Percentiles rank a stretch among this genome's conserved stretches.
These are phyloP conservation scores for Bradysia coprophila DNA, from an alignment of 1,140 invertebrate species.

Conservation along the genomic window DNA sequence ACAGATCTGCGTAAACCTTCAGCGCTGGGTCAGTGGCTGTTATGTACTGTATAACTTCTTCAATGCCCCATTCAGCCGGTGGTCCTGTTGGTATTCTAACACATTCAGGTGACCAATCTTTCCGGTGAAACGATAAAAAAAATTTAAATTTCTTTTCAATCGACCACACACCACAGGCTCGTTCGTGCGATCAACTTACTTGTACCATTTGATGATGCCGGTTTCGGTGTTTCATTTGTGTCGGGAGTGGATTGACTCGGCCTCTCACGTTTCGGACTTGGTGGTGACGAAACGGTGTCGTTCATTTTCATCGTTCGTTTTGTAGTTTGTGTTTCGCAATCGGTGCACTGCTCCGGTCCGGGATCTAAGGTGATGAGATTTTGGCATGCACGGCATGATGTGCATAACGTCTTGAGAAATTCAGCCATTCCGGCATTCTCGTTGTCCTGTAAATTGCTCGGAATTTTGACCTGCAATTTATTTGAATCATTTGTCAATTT, in stretches of 20 bases:
- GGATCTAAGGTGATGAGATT: slow-evolving; percentile 21
- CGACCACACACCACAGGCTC: no score
- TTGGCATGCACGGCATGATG: slow-evolving; percentile 21
- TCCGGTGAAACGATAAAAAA: no score
- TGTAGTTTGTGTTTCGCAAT: slow-evolving; percentile 13
- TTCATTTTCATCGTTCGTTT: slow-evolving; percentile 9
- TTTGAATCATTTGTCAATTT: no score
- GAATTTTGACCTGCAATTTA: slow-evolving; percentile 17
- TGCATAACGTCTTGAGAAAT: slow-evolving; percentile 22
- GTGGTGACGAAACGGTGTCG: not conserved
- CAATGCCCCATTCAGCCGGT: slow-evolving; percentile 79
- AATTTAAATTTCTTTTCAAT: no score
- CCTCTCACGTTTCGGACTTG: slow-evolving; percentile 2
- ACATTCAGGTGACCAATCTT: no score
- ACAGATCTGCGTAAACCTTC: slow-evolving; percentile 73
- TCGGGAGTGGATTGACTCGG: no score
- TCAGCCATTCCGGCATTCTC: slow-evolving; percentile 19
- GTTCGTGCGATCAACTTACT: not conserved
- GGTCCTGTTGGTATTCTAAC: slow-evolving; percentile 27
- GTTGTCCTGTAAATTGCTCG: slow-evolving; percentile 18
- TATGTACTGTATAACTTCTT: slow-evolving; percentile 86
- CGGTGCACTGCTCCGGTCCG: slow-evolving; percentile 22
- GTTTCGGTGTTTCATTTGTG: no score
- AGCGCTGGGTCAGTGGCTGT: slow-evolving; percentile 62
- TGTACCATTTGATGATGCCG: no score